phyloP scores from a whole-genome alignment of 1,140 invertebrate genomes.

The Oncopeltus fasciatus region DNA sequence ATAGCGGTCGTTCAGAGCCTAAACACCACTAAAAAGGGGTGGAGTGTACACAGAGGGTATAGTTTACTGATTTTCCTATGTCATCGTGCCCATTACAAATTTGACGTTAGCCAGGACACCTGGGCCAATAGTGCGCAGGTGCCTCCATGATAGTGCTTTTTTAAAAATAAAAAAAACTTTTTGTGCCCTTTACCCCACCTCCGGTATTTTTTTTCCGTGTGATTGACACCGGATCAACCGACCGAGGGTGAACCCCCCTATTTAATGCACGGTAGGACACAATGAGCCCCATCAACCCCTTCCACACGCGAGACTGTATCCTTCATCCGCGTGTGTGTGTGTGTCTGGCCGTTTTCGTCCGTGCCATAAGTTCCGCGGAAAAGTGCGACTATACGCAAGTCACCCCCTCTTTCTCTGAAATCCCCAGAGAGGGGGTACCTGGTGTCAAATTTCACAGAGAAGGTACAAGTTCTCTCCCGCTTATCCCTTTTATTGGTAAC shows the following conservation, averaged over 20 bases:
- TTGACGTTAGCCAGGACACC: constrained; percentile 3
- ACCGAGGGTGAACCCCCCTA: not conserved
- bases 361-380: no score
- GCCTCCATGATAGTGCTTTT: constrained; percentile 3
- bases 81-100: constrained; percentile 13
- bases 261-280: not conserved
- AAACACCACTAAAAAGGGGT: not conserved
- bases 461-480: not conserved
- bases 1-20: not conserved
- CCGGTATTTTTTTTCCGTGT: not conserved
- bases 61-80: constrained; percentile 10
- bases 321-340: no score
- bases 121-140: constrained; percentile 5
- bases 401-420: not conserved
- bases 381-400: constrained; percentile 5
- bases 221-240: constrained; percentile 7
- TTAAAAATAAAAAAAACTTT: not conserved
- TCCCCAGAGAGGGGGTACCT: not conserved
- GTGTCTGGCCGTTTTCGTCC: no score
- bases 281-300: not conserved
- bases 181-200: not conserved
- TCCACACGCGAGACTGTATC: no score
- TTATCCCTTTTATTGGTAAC: not conserved
- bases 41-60: not conserved
- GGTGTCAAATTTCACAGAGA: not conserved